Conservation (phyloP, 2,888 invertebrate genomes). For the Sesamia inferens region DNA sequence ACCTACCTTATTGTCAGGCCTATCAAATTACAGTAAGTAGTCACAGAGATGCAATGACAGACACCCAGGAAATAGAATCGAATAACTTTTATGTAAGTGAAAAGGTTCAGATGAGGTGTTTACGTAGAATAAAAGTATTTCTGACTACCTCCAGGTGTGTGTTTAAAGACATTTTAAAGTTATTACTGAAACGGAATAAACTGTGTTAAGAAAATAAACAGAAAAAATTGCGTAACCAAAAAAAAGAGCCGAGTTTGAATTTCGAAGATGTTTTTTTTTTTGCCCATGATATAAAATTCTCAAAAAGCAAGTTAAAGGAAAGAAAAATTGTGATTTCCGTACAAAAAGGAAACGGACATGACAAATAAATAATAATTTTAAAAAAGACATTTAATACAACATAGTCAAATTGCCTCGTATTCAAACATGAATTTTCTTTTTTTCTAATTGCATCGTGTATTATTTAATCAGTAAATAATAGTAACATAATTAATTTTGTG, state of each 20-base stretch:
- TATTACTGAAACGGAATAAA: constrained; percentile 1
- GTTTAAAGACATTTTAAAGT: not conserved
- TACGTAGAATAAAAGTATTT: constrained; percentile 23
- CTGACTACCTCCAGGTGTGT: not conserved
- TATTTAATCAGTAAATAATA: too few species aligned
- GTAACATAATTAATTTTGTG: too few species aligned
- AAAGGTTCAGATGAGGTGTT: constrained; percentile 9
- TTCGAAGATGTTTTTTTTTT: too few species aligned
- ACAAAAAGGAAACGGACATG: too few species aligned
- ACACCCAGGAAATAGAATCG: constrained; percentile 3
- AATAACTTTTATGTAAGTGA: constrained; percentile 32
- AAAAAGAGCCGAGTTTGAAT: not conserved
- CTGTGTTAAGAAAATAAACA: not conserved
- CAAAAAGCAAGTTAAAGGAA: too few species aligned
- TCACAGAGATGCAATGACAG: not conserved
- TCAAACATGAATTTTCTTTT: too few species aligned
- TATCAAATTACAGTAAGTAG: constrained; percentile 22
- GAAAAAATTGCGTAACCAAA: not conserved
- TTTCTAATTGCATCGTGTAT: too few species aligned
- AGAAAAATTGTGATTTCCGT: too few species aligned
- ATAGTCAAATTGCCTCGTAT: too few species aligned
- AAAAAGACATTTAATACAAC: too few species aligned
- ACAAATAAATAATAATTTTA: too few species aligned
- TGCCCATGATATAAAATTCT: too few species aligned
- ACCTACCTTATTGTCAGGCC: not conserved